Percentiles rank a stretch among this genome's conserved stretches.
phyloP scores from a whole-genome alignment of 2,888 invertebrate genomes.

The Eupsilia transversa region DNA sequence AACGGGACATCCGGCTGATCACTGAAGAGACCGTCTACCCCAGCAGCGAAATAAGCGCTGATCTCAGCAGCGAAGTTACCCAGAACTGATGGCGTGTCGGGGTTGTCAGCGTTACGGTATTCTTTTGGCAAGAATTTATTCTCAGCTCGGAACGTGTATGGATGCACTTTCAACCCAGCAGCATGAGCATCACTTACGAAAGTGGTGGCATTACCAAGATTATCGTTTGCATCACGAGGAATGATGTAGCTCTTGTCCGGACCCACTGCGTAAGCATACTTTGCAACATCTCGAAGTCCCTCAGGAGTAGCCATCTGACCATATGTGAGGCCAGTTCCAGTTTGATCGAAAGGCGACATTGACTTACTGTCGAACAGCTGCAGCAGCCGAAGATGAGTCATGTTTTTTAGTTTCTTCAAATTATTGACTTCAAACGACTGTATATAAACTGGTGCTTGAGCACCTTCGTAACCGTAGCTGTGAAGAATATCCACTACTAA shows the following conservation, averaged over 20 bases:
- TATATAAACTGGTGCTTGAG: slow-evolving; percentile 81
- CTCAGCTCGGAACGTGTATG: slow-evolving; percentile 86
- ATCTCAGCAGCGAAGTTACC: slow-evolving; percentile 82
- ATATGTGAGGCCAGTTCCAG: slow-evolving; percentile 79
- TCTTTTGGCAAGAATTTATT: slow-evolving; percentile 82
- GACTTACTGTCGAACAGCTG: slow-evolving; percentile 78
- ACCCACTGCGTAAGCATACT: slow-evolving; percentile 84
- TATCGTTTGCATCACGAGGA: slow-evolving; percentile 78
- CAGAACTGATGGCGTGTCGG: slow-evolving; percentile 65
- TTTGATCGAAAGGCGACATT: slow-evolving; percentile 80
- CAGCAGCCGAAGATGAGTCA: slow-evolving; percentile 80
- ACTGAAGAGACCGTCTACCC: slow-evolving; percentile 85
- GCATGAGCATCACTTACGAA: slow-evolving; percentile 83
- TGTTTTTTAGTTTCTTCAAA: slow-evolving; percentile 80
- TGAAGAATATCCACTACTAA: slow-evolving; percentile 79
- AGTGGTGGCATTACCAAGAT: slow-evolving; percentile 76
- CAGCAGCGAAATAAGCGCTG: slow-evolving; percentile 79
- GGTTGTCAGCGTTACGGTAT: slow-evolving; percentile 71
- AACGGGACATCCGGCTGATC: slow-evolving; percentile 85
- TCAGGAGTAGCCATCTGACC: slow-evolving; percentile 82
- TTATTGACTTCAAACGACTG: slow-evolving; percentile 87
- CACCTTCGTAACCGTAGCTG: slow-evolving; percentile 79
- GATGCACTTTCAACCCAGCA: slow-evolving; percentile 83
- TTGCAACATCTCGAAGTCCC: slow-evolving; percentile 81
- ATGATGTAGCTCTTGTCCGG: slow-evolving; percentile 86